Evolutionary conservation across 1,140 invertebrate species (phyloP).

Genomic region (Panonychus citri): DNA sequence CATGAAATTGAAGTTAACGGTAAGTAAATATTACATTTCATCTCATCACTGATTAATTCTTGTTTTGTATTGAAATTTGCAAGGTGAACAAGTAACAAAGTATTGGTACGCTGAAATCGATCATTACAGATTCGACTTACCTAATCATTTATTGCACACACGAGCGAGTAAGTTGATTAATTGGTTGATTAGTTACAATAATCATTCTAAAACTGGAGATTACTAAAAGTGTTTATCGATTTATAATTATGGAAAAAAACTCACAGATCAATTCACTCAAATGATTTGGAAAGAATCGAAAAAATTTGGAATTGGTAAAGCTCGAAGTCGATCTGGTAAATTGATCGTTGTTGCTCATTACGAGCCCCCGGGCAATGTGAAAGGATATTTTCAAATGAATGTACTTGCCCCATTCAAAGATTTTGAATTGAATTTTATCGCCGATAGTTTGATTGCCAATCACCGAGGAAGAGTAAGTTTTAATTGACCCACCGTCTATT

Average conservation of each 20-base stretch:
- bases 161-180: no score
- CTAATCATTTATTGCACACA: no score
- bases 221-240: no score
- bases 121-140: neutral
- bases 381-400: slow-evolving; percentile 15
- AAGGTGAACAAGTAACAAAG: slow-evolving; percentile 51
- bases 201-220: no score
- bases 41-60: no score
- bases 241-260: no score
- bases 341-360: slow-evolving; percentile 17
- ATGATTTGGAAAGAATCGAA: slow-evolving; percentile 15
- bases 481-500: no score
- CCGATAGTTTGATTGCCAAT: no score
- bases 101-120: neutral
- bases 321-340: slow-evolving; percentile 13
- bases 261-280: slow-evolving; percentile 13
- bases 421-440: no score
- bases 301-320: slow-evolving; percentile 16
- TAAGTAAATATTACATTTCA: neutral
- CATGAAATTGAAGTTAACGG: neutral
- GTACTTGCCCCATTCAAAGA: slow-evolving; percentile 11
- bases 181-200: no score
- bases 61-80: no score
- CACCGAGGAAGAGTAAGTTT: no score
- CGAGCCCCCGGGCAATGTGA: slow-evolving; percentile 16